Conservation (phyloP, 2,797 vertebrate genomes). For the Siniperca scherzeri region DNA sequence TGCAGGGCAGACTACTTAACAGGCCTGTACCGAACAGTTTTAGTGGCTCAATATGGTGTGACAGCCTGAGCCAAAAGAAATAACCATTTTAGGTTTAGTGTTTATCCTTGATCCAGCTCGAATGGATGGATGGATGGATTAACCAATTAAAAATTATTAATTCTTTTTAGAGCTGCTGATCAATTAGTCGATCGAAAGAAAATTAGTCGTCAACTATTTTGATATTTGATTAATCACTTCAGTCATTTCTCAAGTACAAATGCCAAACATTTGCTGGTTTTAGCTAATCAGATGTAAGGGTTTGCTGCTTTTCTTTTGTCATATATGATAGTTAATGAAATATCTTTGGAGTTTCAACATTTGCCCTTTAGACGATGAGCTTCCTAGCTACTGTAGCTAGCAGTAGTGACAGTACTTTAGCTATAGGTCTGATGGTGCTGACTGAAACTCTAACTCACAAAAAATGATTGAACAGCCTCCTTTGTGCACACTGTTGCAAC, state of each 20-base stretch:
- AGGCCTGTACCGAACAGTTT: constrained; percentile 27
- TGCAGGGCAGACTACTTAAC: constrained; percentile 33
- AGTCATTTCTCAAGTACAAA: background rate
- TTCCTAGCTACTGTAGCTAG: background rate
- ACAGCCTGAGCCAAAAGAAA: constrained; percentile 49
- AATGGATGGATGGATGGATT: background rate
- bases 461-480: background rate
- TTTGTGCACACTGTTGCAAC: background rate
- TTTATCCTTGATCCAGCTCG: constrained; percentile 27
- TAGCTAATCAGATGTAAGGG: background rate
- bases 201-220: background rate
- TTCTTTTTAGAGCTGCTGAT: background rate
- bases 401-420: background rate
- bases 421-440: background rate
- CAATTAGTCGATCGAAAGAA: background rate
- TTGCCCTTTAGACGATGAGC: no score
- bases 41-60: constrained; percentile 46
- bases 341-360: background rate
- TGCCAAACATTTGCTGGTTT: background rate
- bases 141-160: background rate
- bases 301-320: background rate
- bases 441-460: constrained; percentile 1
- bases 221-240: background rate
- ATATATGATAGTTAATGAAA: background rate
- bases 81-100: constrained; percentile 31